A percentile compares a stretch with the other conserved stretches of the same genome.
Conservation (phyloP, 2,888 invertebrate genomes). For the Caenorhabditis plicata region DNA sequence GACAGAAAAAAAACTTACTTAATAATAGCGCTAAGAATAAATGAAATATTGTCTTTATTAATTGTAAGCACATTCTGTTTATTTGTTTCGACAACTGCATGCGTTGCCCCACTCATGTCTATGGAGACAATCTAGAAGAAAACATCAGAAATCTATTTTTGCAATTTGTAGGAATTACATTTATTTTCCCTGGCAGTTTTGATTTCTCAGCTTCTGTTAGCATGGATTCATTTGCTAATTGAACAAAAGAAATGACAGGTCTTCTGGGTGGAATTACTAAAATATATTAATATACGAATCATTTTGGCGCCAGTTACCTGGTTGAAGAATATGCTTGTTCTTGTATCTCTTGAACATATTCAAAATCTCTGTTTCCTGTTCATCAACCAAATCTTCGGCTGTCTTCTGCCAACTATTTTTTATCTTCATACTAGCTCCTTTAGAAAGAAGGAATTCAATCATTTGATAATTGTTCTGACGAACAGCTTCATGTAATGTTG, state of each 20-base stretch:
- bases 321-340: constrained; percentile 12
- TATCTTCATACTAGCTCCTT: constrained; percentile 34
- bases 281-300: neutral
- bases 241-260: constrained; percentile 20
- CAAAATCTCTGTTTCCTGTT: constrained; percentile 5
- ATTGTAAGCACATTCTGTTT: constrained; percentile 9
- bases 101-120: constrained; percentile 17
- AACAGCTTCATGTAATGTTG: constrained; percentile 36
- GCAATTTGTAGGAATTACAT: constrained; percentile 6
- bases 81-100: constrained; percentile 15
- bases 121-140: constrained; percentile 12
- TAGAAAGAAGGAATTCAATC: constrained; percentile 32
- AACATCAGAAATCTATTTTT: neutral
- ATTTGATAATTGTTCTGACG: constrained; percentile 13
- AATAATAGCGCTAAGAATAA: constrained; percentile 18
- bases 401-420: constrained; percentile 16
- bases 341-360: constrained; percentile 12
- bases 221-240: constrained; percentile 11
- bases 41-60: constrained; percentile 12
- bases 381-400: constrained; percentile 7
- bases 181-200: constrained; percentile 24
- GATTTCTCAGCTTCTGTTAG: constrained; percentile 11
- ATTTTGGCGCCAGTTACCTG: constrained; percentile 3
- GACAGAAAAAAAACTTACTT: constrained; percentile 4
- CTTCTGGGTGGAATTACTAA: constrained; percentile 31